Conservation (phyloP, 2,113 vertebrate genomes). For the Takifugu bimaculatus region DNA sequence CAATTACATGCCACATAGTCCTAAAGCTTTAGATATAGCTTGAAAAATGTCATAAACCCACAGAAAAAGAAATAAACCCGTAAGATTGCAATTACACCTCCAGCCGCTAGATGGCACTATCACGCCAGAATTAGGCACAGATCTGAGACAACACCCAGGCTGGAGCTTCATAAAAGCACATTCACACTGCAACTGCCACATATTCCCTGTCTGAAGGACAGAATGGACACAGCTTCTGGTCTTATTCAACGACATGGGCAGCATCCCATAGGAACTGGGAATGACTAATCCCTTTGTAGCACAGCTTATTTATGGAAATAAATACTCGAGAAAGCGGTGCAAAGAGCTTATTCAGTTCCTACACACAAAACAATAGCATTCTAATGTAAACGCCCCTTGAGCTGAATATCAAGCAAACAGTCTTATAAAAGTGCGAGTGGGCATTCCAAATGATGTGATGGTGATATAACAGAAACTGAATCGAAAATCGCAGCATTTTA, state of each 20-base stretch:
- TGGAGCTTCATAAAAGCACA: slow-evolving; percentile 45
- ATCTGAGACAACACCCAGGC: slow-evolving; percentile 66
- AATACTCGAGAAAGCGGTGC: not conserved
- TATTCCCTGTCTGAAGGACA: slow-evolving; percentile 48
- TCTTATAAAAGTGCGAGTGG: no score
- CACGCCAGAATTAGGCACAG: slow-evolving; percentile 19
- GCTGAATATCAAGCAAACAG: no score
- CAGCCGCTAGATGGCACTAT: slow-evolving; percentile 69
- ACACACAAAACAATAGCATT: not conserved
- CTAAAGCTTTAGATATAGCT: not conserved
- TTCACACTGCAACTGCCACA: slow-evolving; percentile 59
- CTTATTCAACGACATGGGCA: slow-evolving; percentile 22
- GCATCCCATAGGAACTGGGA: slow-evolving; percentile 26
- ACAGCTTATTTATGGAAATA: slow-evolving; percentile 23
- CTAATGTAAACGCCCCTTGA: no score
- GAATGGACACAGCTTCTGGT: slow-evolving; percentile 42
- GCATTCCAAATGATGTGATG: no score
- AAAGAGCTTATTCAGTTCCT: not conserved
- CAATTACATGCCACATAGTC: not conserved
- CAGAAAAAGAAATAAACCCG: not conserved
- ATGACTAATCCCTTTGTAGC: slow-evolving; percentile 12
- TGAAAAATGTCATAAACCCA: not conserved
- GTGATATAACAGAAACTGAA: slow-evolving; percentile 1
- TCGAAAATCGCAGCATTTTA: slow-evolving; percentile 17
- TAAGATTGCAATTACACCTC: slow-evolving; percentile 1